These are phyloP conservation scores for Agrochola litura DNA, from an alignment of 2,888 invertebrate genomes.

Conservation along the genomic window DNA sequence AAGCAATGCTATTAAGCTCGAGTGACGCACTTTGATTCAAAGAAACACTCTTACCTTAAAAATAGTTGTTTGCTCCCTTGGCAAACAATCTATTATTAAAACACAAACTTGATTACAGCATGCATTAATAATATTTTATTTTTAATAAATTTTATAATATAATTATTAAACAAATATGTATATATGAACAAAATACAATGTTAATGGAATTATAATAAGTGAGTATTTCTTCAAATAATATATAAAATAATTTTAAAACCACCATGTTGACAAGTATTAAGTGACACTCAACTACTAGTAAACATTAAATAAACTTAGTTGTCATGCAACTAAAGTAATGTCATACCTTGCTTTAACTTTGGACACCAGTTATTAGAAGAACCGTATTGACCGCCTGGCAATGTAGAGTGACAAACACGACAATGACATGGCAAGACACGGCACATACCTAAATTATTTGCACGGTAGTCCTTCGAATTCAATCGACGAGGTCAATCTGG, in stretches of 20 bases:
- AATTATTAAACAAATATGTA: too few relatives aligned
- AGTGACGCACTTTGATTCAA: too few relatives aligned
- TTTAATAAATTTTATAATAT: too few relatives aligned
- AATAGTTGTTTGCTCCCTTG: too few relatives aligned
- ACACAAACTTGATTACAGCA: constrained; percentile 38
- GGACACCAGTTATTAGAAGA: constrained; percentile 87
- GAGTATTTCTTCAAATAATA: not conserved
- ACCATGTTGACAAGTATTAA: not conserved
- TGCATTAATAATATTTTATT: constrained; percentile 14
- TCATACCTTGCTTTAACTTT: constrained; percentile 88
- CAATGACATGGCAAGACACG: constrained; percentile 60
- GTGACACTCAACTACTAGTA: constrained; percentile 46
- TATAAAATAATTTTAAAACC: not conserved
- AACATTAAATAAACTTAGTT: constrained; percentile 58
- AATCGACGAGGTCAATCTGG: constrained; percentile 83
- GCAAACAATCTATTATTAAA: not conserved
- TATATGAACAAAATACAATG: not conserved
- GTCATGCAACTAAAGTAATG: constrained; percentile 43
- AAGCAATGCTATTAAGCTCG: too few relatives aligned
- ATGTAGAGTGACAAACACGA: constrained; percentile 78
- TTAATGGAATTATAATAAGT: constrained; percentile 1
- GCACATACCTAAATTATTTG: constrained; percentile 92
- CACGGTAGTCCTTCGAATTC: constrained; percentile 85
- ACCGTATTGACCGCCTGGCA: constrained; percentile 85
- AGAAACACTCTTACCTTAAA: too few relatives aligned